Evolutionary conservation across 2,888 invertebrate genomes (phyloP).

Genomic region (Mimumesa dahlbomi): DNA sequence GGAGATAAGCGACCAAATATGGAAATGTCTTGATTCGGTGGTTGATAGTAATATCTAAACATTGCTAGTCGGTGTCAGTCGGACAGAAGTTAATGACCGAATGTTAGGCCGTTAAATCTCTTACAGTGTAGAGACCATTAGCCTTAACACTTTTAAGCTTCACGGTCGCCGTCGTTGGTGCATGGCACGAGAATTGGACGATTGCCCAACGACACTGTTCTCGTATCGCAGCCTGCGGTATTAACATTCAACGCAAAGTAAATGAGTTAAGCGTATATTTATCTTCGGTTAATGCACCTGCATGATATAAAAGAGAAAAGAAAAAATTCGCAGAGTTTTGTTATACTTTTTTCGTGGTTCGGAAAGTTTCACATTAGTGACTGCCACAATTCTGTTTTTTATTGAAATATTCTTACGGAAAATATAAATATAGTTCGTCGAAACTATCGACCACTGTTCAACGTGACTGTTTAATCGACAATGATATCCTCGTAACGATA

Average conservation of each 20-base stretch:
- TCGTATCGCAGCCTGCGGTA: slow-evolving; percentile 30
- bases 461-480: no score
- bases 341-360: not conserved
- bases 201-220: slow-evolving; percentile 55
- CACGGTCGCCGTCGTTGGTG: slow-evolving; percentile 41
- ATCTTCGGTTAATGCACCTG: slow-evolving; percentile 44
- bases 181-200: slow-evolving; percentile 55
- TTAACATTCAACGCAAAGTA: slow-evolving; percentile 43
- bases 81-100: slow-evolving; percentile 45
- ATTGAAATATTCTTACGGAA: no score
- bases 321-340: slow-evolving; percentile 12
- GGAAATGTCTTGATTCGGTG: not conserved
- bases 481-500: no score
- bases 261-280: slow-evolving; percentile 48
- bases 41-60: no score
- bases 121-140: slow-evolving; percentile 45
- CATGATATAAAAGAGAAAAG: no score
- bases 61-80: not conserved
- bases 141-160: slow-evolving; percentile 58
- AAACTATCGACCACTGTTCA: no score
- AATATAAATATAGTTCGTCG: no score
- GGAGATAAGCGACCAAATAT: no score
- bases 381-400: no score
- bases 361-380: no score
- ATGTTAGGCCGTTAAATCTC: slow-evolving; percentile 24